phyloP scores from a whole-genome alignment of 2,888 invertebrate genomes.

The Hydraecia micacea region DNA sequence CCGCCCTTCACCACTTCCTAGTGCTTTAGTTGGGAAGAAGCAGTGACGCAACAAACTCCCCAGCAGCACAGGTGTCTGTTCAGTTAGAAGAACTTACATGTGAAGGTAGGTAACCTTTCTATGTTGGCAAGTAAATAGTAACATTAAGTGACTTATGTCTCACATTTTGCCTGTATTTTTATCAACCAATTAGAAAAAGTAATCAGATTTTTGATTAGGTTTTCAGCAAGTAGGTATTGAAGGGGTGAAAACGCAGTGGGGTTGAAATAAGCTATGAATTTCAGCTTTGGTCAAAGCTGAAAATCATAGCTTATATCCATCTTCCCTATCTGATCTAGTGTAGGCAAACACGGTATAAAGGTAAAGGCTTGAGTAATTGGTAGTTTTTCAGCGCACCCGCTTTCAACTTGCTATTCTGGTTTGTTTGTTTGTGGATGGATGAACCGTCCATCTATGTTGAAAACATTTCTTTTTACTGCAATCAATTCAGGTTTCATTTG shows the following conservation, averaged over 20 bases:
- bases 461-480: slow-evolving; percentile 14
- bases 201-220: not conserved
- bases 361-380: slow-evolving; percentile 3
- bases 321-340: not conserved
- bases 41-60: not conserved
- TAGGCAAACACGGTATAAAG: not conserved
- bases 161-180: not conserved
- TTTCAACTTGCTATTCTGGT: slow-evolving; percentile 14
- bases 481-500: slow-evolving; percentile 14
- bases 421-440: slow-evolving; percentile 26
- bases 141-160: not conserved
- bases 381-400: slow-evolving; percentile 6
- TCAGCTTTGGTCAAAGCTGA: not conserved
- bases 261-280: not conserved
- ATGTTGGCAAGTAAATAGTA: too few relatives aligned
- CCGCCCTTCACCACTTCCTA: not conserved
- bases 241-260: not conserved
- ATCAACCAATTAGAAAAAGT: not conserved
- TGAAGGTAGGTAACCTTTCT: not conserved
- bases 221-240: not conserved
- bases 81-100: not conserved
- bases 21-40: not conserved
- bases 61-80: not conserved
- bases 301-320: not conserved
- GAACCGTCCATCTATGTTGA: slow-evolving; percentile 9